Percentiles rank a stretch among this genome's conserved stretches.
Conservation (phyloP, 2,113 vertebrate species). For the Picathartes gymnocephalus region DNA sequence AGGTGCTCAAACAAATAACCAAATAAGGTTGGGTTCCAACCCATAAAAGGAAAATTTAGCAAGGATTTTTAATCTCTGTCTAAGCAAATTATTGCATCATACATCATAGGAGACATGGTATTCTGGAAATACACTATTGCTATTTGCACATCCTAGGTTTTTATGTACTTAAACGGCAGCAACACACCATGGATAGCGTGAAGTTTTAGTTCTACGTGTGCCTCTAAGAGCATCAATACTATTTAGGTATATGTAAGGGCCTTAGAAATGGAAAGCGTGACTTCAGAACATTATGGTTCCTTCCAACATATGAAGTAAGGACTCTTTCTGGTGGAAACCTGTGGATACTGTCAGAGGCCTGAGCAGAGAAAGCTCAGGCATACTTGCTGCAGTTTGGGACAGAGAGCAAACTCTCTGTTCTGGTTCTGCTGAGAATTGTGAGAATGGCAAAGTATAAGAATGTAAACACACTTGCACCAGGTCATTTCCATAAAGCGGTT, state of each 20-base stretch:
- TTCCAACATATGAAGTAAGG: background rate
- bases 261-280: background rate
- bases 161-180: background rate
- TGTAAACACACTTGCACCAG: too few species aligned
- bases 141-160: background rate
- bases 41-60: background rate
- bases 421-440: too few species aligned
- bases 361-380: too few species aligned
- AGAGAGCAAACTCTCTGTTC: too few species aligned
- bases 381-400: too few species aligned
- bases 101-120: background rate
- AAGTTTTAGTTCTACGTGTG: rapidly evolving
- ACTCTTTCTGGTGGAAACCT: background rate
- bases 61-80: background rate
- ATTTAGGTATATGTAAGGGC: rapidly evolving
- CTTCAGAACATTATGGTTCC: background rate
- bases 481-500: too few species aligned
- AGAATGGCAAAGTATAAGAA: too few species aligned
- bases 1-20: background rate
- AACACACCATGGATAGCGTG: background rate
- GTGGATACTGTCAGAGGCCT: too few species aligned
- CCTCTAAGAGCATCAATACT: background rate
- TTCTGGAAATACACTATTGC: background rate
- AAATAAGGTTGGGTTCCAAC: background rate
- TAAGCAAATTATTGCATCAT: background rate